Conservation (phyloP, 1,140 invertebrate species). For the Zaprionus inermis region DNA sequence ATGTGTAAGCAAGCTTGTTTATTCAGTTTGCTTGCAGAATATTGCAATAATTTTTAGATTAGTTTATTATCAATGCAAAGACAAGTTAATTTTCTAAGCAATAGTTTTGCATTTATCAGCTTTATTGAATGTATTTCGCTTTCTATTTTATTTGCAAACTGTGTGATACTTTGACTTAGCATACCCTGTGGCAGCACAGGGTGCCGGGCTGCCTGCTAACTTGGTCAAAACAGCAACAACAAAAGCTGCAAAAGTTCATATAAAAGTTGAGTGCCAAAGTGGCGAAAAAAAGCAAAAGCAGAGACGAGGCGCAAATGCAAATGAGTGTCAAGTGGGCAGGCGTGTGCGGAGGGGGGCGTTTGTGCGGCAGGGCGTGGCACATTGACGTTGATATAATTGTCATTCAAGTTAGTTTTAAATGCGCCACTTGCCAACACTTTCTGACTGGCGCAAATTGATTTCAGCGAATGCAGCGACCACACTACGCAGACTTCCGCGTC, state of each 20-base stretch:
- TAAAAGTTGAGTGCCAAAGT: constrained; percentile 4
- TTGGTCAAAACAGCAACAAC: constrained; percentile 29
- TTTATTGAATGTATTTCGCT: background rate
- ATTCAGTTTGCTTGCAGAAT: background rate
- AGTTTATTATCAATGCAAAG: too few relatives aligned
- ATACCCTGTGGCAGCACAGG: too few relatives aligned
- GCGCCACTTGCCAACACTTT: constrained; percentile 70
- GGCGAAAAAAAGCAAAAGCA: background rate
- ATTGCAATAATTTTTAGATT: background rate
- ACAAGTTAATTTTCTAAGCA: background rate
- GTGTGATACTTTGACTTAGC: too few relatives aligned
- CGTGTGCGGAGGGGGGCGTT: background rate
- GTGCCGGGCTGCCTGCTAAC: constrained; percentile 11
- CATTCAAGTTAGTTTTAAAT: constrained; percentile 72
- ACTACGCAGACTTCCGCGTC: background rate
- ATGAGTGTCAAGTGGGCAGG: constrained; percentile 28
- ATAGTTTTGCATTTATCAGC: background rate
- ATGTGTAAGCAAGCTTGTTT: background rate
- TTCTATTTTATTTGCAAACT: too few relatives aligned
- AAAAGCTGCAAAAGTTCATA: constrained; percentile 3
- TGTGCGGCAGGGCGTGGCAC: background rate
- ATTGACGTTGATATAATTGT: constrained; percentile 60
- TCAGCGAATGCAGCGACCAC: constrained; percentile 40
- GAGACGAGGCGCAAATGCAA: constrained; percentile 41
- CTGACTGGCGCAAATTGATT: constrained; percentile 67